phyloP scores from a whole-genome alignment of 1,140 invertebrate species.

The Araneus ventricosus region DNA sequence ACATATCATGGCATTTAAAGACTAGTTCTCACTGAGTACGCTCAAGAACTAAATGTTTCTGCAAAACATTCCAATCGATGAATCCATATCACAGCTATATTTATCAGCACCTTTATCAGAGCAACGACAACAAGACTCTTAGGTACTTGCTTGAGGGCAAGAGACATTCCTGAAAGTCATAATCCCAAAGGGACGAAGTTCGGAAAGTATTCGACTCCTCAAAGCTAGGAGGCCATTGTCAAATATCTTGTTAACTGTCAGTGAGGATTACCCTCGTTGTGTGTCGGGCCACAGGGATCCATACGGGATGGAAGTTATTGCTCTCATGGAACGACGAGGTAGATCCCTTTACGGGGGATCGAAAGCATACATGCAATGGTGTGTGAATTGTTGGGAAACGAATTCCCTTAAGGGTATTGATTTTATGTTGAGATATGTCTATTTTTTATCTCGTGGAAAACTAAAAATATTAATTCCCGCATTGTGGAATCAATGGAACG shows the following conservation, averaged over 20 bases:
- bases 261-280: conserved; percentile 45
- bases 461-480: not conserved
- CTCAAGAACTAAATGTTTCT: no score
- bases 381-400: not conserved
- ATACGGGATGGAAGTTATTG: conserved; percentile 8
- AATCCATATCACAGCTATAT: not conserved
- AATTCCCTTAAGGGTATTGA: conserved; percentile 9
- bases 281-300: conserved; percentile 20
- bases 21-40: not conserved
- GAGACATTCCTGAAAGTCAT: not conserved
- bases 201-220: not conserved
- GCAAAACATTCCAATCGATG: not conserved
- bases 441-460: not conserved
- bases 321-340: not conserved
- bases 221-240: conserved; percentile 39
- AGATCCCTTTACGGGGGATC: not conserved
- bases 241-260: conserved; percentile 63
- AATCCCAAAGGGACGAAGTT: conserved; percentile 6
- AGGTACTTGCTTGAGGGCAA: not conserved
- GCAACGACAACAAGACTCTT: not conserved
- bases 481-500: no score
- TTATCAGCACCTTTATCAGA: not conserved
- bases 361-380: not conserved
- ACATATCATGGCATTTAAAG: not conserved
- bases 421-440: not conserved